Evolutionary conservation across 1,140 invertebrate genomes (phyloP), one percentile per base, ranked within the genome.

Genomic region (Neodiprion pinetum): DNA sequence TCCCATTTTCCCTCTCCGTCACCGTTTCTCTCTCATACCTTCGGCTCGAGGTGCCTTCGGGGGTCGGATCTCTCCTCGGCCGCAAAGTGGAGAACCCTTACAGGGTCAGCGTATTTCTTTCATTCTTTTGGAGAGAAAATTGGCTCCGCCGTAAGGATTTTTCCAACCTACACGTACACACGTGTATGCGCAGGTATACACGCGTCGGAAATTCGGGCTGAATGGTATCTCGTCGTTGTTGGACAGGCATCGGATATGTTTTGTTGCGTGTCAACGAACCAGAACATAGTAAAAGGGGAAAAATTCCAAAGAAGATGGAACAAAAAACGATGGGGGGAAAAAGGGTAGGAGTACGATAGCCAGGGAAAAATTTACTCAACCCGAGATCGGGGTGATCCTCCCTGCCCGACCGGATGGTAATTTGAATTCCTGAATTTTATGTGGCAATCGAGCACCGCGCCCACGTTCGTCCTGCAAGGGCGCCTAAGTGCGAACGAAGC

Each of bases 211-310:
- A 53, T 53, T 53, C 50, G 10, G 50, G n/a, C 50, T n/a, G 2
- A 14, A 61, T 61, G n/a, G 9, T 17, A 4, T 12, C 53, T 9
- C 53, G 11, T 17, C 53, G 53, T 17, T 17, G 11, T 9, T 40
- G 28, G 5, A 21, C 17, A 21, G 50, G 50, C 50, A 53, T 53
- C n/a, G 50, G 0, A 21, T 21, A 53, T 53, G 50, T 72, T 47
- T 67, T 67, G n/a, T 67, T 67, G 40, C 68, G 48, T 50, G 67
- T 48, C 12, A 47, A 28, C 61, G 65, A 68, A 72, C 21, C 53
- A 21, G 67, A 67, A 49, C 65, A 73, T 40, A 73, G 48, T 73
- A 40, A 68, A 68, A 71, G 50, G 8, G 28, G 28, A 40, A 40
- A 40, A 40, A 40, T 17, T 53, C 70, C 23, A 14, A 17, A 48